These are phyloP conservation scores for Arctopsyche grandis DNA, from an alignment of 1,140 invertebrate genomes.

Conservation along the genomic window DNA sequence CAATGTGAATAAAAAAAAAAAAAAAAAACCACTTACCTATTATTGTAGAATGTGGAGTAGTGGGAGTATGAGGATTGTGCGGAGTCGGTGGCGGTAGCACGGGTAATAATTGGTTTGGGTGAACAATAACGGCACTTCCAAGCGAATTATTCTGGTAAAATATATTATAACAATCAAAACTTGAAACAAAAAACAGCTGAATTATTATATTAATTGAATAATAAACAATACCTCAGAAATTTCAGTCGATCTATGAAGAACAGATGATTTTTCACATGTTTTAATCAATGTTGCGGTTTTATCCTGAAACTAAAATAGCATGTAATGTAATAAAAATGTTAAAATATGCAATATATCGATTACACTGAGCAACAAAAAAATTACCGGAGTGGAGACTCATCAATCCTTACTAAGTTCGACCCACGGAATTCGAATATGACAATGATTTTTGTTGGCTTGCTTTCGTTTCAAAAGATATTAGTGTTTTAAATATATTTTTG, in stretches of 20 bases:
- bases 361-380: too few relatives aligned
- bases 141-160: conserved; percentile 40
- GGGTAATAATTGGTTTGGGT: conserved; percentile 76
- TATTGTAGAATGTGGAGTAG: conserved; percentile 59
- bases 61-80: conserved; percentile 55
- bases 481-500: too few relatives aligned
- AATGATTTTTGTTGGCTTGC: too few relatives aligned
- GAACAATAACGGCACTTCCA: conserved; percentile 73
- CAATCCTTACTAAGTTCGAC: too few relatives aligned
- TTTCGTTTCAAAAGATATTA: too few relatives aligned
- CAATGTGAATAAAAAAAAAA: background rate
- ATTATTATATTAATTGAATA: too few relatives aligned
- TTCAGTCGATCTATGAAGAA: conserved; percentile 40
- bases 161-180: conserved; percentile 47
- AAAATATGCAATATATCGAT: too few relatives aligned
- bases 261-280: conserved; percentile 38
- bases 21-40: conserved; percentile 61
- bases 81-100: conserved; percentile 70
- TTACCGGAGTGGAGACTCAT: too few relatives aligned
- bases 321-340: background rate
- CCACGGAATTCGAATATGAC: too few relatives aligned
- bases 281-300: conserved; percentile 47
- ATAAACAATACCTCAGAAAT: conserved; percentile 44
- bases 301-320: conserved; percentile 48
- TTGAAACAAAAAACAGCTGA: background rate